Evolutionary conservation across 1,140 invertebrate genomes (phyloP), one percentile per base, ranked within the genome.

Genomic region (Potamilus streckersoni): DNA sequence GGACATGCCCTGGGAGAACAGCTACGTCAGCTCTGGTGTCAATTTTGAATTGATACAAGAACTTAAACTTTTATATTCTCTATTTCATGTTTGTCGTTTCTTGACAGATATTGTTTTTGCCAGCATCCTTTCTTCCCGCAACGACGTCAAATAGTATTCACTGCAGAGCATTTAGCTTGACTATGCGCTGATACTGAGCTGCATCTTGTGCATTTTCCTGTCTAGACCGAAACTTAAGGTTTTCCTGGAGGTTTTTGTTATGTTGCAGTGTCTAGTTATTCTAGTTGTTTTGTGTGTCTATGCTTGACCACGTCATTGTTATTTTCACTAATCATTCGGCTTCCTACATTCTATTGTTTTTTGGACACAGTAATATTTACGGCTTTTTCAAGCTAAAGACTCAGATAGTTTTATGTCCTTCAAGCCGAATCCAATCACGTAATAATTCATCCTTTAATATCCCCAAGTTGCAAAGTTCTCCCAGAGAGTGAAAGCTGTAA

Each of bases 1-100:
- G 57, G 19, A 69, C n/a, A 31, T 20, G 38, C 17, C 62, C 27
- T 4, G 73, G 67, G 55, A 73, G 73, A 5, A 73, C 74, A n/a
- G 78, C 73, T 2, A 79, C 70, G 65, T 79, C 73, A 2, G 74
- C 78, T 63, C 78, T 66, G 27, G 78, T 79, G 67, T 79, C 70
- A 49, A 70, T 73, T 71, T 79, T 61, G 60, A 71, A 71, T 14
- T 19, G 14, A 23, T 19, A n/a, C 69, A 27, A 6, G 3, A 5
- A 23, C 13, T 27, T 57, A 69, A 49, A 27, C 31, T 56, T 2
- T n/a, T 17, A 2, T 49, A 38, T 69, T 55, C 20, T 2, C 67
- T 2, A 17, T 23, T 5, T 49, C 67, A 56, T 3, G 31, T 38
- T 6, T 5, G 20, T 17, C 15, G 19, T 2, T 69, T 56, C 67